Evolutionary conservation across 2,113 vertebrate genomes (phyloP), one percentile per base, ranked within the genome.

Genomic region (Candoia aspera): DNA sequence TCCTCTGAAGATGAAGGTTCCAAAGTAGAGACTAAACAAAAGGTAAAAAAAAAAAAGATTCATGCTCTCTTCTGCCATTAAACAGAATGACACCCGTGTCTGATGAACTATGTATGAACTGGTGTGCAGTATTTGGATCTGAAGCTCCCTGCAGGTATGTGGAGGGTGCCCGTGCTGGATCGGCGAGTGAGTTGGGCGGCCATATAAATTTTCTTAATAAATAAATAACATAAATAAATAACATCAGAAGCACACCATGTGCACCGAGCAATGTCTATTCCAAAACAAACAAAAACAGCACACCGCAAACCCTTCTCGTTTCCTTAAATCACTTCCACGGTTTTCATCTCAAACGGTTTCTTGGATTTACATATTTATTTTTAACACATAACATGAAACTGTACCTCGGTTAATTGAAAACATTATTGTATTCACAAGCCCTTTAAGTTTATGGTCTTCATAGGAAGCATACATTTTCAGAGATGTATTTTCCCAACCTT

Each of bases 381-480:
- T 54, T 68, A 17, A 19, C 23, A 17, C n/a, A 23, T 53, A 42
- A 29, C 46, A 12, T 21, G 0, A 55, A 86, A 83, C 23, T 46
- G 79, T 26, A 11, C 53, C 60, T 92, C 17, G 8, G 24, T 64
- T 62, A 49, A 17, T 49, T 58, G 33, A 84, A 68, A 0, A 0
- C 0, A 0, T 0, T 24, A 87, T 88, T 68, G 19, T 3, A 0
- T 90, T 88, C 58, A 64, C 64, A 3, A 46, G 64, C 87, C 58
- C 64, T 94, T 89, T 42, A 0, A 4, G 4, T 46, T 11, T 46
- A 60, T 0, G 49, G 49, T 0, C 60, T 10, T 0, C 0, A 5
- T 54, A 46, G 24, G 46, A 0, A 0, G 0, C 29, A 33, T 19
- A 73, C 26, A 3, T 87, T 19, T 62, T 42, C 59, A 29, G 13